phyloP scores from a whole-genome alignment of 1,140 invertebrate genomes.

The Ectropis grisescens region DNA sequence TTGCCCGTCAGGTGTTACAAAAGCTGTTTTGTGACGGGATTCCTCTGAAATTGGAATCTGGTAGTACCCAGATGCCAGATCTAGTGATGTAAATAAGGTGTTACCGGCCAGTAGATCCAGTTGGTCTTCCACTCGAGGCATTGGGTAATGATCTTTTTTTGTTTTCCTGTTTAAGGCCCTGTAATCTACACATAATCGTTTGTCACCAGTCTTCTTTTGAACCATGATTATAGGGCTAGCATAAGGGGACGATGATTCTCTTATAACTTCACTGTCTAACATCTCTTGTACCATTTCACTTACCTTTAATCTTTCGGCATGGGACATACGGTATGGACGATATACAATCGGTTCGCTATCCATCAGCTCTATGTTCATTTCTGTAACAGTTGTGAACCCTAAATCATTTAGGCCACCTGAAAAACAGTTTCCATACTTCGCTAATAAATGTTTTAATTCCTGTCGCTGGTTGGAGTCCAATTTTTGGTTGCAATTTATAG shows the following conservation, averaged over 20 bases:
- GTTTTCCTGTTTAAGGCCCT: constrained; percentile 24
- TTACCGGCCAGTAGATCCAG: constrained; percentile 38
- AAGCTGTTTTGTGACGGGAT: constrained; percentile 14
- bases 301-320: constrained; percentile 9
- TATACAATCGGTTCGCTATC: constrained; percentile 13
- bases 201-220: constrained; percentile 26
- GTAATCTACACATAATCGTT: constrained; percentile 29
- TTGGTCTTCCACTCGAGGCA: constrained; percentile 33
- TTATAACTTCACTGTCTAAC: constrained; percentile 12
- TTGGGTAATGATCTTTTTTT: constrained; percentile 22
- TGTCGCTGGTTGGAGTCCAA: constrained; percentile 2
- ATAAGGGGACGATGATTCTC: constrained; percentile 21
- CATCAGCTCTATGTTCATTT: constrained; percentile 20
- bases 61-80: constrained; percentile 17
- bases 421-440: constrained; percentile 16
- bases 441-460: constrained; percentile 8
- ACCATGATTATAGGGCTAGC: constrained; percentile 27
- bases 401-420: constrained; percentile 13
- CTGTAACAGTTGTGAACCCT: constrained; percentile 11
- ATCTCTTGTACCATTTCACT: constrained; percentile 16
- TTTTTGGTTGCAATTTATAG: constrained; percentile 1
- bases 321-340: constrained; percentile 11
- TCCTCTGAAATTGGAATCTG: constrained; percentile 25
- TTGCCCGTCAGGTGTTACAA: constrained; percentile 14
- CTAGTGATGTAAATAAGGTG: constrained; percentile 23